A percentile compares a stretch with the other conserved stretches of the same genome.
Evolutionary conservation across 2,888 invertebrate species (phyloP).

Genomic region (Leptarthrus brevirostris): DNA sequence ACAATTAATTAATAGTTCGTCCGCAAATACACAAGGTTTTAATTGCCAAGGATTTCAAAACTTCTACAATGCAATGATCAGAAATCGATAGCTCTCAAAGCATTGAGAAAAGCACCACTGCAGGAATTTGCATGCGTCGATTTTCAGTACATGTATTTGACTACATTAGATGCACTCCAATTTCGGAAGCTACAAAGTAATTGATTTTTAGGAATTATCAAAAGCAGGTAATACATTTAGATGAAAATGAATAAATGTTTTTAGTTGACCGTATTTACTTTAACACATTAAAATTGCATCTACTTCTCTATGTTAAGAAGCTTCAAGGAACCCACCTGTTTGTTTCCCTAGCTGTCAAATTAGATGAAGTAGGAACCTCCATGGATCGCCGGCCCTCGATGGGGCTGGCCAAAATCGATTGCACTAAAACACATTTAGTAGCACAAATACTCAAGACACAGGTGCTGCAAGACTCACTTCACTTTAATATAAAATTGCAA

Average conservation of each 20-base stretch:
- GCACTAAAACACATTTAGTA: slow-evolving; percentile 66
- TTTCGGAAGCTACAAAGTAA: slow-evolving; percentile 34
- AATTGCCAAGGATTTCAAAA: too few species aligned
- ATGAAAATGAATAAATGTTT: too few species aligned
- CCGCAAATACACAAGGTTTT: too few species aligned
- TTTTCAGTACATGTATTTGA: slow-evolving; percentile 10
- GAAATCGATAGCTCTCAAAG: slow-evolving; percentile 29
- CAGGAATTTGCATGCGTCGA: slow-evolving; percentile 31
- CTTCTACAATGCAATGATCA: too few species aligned
- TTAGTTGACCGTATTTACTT: too few species aligned
- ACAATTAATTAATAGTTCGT: too few species aligned
- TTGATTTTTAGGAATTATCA: too few species aligned
- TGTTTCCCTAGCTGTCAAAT: slow-evolving; percentile 59
- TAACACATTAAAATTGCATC: neutral
- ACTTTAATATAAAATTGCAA: too few species aligned
- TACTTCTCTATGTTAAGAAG: slow-evolving; percentile 7
- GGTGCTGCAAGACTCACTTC: slow-evolving; percentile 38
- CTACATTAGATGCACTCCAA: slow-evolving; percentile 38
- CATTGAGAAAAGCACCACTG: neutral
- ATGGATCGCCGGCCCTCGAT: slow-evolving; percentile 68
- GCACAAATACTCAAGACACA: slow-evolving; percentile 36
- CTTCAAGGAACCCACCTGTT: slow-evolving; percentile 58
- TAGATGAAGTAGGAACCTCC: slow-evolving; percentile 66
- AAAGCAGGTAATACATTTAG: too few species aligned
- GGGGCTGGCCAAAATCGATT: slow-evolving; percentile 66